Evolutionary conservation across 2,113 vertebrate genomes (phyloP).

Genomic region (Osmerus mordax): DNA sequence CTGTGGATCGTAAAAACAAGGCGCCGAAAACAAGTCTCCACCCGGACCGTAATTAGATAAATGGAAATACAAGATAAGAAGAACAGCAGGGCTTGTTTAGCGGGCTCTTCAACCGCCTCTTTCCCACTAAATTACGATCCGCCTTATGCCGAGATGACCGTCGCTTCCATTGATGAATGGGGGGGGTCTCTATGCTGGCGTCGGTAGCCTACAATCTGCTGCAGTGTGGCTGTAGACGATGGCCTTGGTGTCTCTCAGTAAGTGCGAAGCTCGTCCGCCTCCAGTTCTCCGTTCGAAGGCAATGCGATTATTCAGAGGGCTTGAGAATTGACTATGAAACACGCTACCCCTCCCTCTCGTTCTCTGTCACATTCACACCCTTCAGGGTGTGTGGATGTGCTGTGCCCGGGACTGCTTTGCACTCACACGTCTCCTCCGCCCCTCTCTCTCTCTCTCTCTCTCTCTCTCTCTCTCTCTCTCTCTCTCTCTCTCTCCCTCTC

Average conservation of each 20-base stretch:
- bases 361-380: neutral
- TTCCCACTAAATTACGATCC: slow-evolving; percentile 16
- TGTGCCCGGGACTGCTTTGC: neutral
- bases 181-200: neutral
- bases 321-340: too few relatives aligned
- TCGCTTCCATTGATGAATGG: slow-evolving; percentile 15
- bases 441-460: neutral
- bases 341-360: slow-evolving; percentile 20
- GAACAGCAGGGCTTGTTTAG: slow-evolving; percentile 8
- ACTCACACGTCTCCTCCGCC: neutral
- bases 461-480: neutral
- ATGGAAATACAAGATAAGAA: slow-evolving; percentile 8
- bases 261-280: neutral
- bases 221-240: slow-evolving; percentile 1
- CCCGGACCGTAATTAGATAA: slow-evolving; percentile 1
- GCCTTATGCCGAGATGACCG: slow-evolving; percentile 27
- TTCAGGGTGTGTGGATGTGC: neutral
- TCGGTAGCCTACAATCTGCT: slow-evolving; percentile 10
- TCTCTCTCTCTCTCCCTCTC: slow-evolving; percentile 12
- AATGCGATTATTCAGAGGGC: neutral
- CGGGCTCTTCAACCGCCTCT: slow-evolving; percentile 10
- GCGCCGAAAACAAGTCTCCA: slow-evolving; percentile 1
- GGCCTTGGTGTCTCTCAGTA: slow-evolving; percentile 11
- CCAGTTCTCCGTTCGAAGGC: slow-evolving; percentile 3
- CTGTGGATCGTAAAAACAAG: slow-evolving; percentile 3